Conservation (phyloP, 2,113 vertebrate species). For the Labeo rohita region DNA sequence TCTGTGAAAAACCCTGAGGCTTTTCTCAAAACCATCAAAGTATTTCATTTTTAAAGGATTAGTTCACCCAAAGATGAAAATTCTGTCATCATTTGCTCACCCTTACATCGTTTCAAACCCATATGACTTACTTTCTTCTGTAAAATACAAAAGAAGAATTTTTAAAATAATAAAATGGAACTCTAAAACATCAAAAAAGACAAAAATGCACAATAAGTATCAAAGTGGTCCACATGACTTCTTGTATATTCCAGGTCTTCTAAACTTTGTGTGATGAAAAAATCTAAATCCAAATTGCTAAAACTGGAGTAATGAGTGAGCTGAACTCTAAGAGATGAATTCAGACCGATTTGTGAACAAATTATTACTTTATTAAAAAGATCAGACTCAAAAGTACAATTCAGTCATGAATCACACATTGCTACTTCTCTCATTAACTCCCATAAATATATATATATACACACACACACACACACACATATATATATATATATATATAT, state of each 20-base stretch:
- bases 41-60: conserved; percentile 26
- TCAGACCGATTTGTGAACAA: not conserved
- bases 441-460: too few species aligned
- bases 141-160: not conserved
- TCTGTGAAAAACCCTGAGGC: conserved; percentile 27
- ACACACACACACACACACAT: too few species aligned
- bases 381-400: too few species aligned
- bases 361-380: too few species aligned
- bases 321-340: not conserved
- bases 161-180: not conserved
- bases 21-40: conserved; percentile 24
- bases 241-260: not conserved
- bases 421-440: too few species aligned
- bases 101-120: not conserved
- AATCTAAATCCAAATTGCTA: not conserved
- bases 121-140: not conserved
- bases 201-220: not conserved
- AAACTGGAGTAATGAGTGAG: not conserved
- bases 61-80: conserved; percentile 3
- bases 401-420: too few species aligned
- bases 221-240: not conserved
- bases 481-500: too few species aligned
- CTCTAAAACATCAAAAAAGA: not conserved
- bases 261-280: not conserved
- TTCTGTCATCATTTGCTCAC: conserved; percentile 1